Percentiles rank a stretch among this genome's conserved stretches.
phyloP scores from a whole-genome alignment of 2,888 invertebrate genomes.

The Heliconius ethilla region DNA sequence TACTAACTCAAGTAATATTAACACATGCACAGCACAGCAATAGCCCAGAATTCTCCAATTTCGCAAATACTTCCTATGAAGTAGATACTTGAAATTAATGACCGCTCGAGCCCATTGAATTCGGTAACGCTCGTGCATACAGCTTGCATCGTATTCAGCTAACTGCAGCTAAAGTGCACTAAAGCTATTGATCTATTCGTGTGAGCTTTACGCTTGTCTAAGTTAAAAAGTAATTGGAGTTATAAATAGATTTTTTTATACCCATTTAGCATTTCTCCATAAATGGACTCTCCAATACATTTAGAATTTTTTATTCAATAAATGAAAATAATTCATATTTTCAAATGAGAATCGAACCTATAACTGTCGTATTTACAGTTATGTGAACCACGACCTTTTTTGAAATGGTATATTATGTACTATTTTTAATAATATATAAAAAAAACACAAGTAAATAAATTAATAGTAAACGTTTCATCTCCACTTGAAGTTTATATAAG shows the following conservation, averaged over 20 bases:
- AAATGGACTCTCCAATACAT: too few species aligned
- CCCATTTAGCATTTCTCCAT: too few species aligned
- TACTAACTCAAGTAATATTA: not conserved
- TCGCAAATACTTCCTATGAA: constrained; percentile 19
- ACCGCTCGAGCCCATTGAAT: constrained; percentile 17
- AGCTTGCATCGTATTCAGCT: constrained; percentile 15
- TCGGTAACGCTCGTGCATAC: not conserved
- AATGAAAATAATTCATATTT: not conserved
- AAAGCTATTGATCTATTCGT: not conserved
- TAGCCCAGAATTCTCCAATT: not conserved
- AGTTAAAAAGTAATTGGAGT: not conserved
- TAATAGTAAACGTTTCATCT: not conserved
- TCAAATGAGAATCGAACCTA: too few species aligned
- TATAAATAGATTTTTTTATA: not conserved
- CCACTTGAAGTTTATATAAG: not conserved
- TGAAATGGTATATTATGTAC: too few species aligned
- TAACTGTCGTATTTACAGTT: too few species aligned
- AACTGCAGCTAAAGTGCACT: constrained; percentile 9
- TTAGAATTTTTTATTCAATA: not conserved
- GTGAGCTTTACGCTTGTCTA: not conserved
- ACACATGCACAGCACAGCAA: not conserved
- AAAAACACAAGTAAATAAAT: not conserved
- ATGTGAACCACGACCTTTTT: too few species aligned
- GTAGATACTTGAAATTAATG: constrained; percentile 19
- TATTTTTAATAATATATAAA: too few species aligned